A percentile compares a stretch with the other conserved stretches of the same genome.
Conservation (phyloP, 2,797 vertebrate species). For the Scarus forsteni region DNA sequence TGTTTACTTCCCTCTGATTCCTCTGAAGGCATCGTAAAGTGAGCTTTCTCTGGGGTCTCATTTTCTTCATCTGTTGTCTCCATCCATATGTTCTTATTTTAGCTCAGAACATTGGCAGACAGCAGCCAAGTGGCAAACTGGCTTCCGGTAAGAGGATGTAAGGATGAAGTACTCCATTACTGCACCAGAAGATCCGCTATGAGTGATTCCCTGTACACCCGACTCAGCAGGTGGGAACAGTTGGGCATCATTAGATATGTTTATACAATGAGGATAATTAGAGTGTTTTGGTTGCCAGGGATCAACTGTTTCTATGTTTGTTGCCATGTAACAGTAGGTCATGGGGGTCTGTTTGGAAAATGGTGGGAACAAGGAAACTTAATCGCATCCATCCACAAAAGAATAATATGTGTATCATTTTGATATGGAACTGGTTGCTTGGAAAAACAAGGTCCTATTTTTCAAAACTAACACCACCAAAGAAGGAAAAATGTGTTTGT, state of each 20-base stretch:
- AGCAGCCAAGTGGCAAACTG: constrained; percentile 21
- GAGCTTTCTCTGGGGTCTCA: constrained; percentile 26
- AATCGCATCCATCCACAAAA: constrained; percentile 2
- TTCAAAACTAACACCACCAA: background rate
- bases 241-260: constrained; percentile 44
- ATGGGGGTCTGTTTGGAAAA: constrained; percentile 13
- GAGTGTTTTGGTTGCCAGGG: constrained; percentile 24
- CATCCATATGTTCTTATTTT: constrained; percentile 41
- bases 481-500: too few species aligned
- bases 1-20: constrained; percentile 21
- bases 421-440: background rate
- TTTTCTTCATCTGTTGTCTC: constrained; percentile 27
- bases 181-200: constrained; percentile 22
- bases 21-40: constrained; percentile 19
- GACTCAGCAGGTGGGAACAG: constrained; percentile 51
- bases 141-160: constrained; percentile 20
- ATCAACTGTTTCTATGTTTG: constrained; percentile 27
- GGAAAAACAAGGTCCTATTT: background rate
- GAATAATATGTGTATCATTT: background rate
- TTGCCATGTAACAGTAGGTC: constrained; percentile 30
- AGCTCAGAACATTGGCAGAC: constrained; percentile 17
- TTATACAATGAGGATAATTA: constrained; percentile 25
- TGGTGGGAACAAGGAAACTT: background rate
- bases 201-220: constrained; percentile 24
- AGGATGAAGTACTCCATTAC: constrained; percentile 14